Evolutionary conservation across 2,888 invertebrate species (phyloP), one percentile per base, ranked within the genome.

Genomic region (Seira musarum): DNA sequence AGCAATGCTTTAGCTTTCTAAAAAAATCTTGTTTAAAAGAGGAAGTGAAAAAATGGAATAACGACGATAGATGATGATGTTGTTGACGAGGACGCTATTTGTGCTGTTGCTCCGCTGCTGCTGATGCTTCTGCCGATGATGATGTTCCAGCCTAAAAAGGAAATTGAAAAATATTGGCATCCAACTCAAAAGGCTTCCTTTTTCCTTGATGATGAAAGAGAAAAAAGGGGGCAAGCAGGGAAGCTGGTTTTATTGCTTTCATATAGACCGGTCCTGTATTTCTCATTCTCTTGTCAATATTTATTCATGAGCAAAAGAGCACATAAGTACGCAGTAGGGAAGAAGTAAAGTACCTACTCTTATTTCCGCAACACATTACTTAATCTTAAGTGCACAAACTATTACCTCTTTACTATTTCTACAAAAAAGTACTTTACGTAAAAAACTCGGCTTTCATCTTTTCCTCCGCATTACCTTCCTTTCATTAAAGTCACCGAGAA

Each of bases 101-200:
- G 46, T 46, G 46, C 46, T 46, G 46, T 13, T 10, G 13, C 13
- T 46, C 8, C 46, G 71, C 40, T 71, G 78, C 35, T 57, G 66
- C 53, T 57, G 57, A 66, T 63, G 57, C 65, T 24, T n/a, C 65
- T 5, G 40, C 64, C 17, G 72, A 80, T 61, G 79, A 79, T 79
- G 79, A 80, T 69, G 79, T 69, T 80, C 40, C 40, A 40, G 79
- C 67, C 73, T 80, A 49, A 77, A 80, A 68, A 84, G 84, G 84
- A 84, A 84, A 84, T 84, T 83, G 84, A 82, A 82, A 84, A 84
- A 84, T 83, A 83, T 84, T 83, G 83, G 78, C 71, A 72, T 17
- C 69, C 73, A 64, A 68, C 68, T 80, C 79, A 80, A 80, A 80
- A 73, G 73, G 79, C 73, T 80, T 80, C 73, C 79, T 73, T 73